Base-by-base conservation (phyloP, 2,888 invertebrate genomes). In the Cerastis leucographa region DNA sequence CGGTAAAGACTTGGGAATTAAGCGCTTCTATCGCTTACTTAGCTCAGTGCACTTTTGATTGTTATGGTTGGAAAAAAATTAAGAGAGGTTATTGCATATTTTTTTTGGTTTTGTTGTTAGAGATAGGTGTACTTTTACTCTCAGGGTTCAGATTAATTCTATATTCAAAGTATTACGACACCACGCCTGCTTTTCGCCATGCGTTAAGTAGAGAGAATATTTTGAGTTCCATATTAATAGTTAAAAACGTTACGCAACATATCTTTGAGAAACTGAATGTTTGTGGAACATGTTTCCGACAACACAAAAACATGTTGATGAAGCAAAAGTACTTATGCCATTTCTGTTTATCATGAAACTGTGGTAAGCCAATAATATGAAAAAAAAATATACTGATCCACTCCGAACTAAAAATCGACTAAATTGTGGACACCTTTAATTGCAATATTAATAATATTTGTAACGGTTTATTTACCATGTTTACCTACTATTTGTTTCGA, bases 11-110 rank as follows among this genome's bases (percentile, higher is more conserved):
- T 83, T 49, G n/a, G 9, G 17, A 64, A 83, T 25, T 12, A 76
- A 78, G 77, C 62, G 77, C 12, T 82, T 82, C 76, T 64, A 82
- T 35, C 46, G 76, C 77, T 78, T 64, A 56, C 40, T 64, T 7
- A 40, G 54, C 76, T 46, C 49, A 35, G 12, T 17, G n/a, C n/a
- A n/a, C 64, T 78, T 29, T 17, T 17, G 14, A 25, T 35, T 8
- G 9, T n/a, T 77, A 46, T 49, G 17, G 12, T 77, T 44, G 19
- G 17, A 19, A n/a, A n/a, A n/a, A n/a, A n/a, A n/a, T n/a, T n/a
- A n/a, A n/a, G n/a, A n/a, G n/a, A 40, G 14, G 17, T 35, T 1
- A 22, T 51, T 72, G 42, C 19, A n/a, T n/a, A 12, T 7, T 72
- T 14, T 12, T 8, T 49, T 19, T 40, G 12, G n/a, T 44, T 51